These are phyloP conservation scores for Cetonia aurata DNA, from an alignment of 2,888 invertebrate species.

Conservation along the genomic window DNA sequence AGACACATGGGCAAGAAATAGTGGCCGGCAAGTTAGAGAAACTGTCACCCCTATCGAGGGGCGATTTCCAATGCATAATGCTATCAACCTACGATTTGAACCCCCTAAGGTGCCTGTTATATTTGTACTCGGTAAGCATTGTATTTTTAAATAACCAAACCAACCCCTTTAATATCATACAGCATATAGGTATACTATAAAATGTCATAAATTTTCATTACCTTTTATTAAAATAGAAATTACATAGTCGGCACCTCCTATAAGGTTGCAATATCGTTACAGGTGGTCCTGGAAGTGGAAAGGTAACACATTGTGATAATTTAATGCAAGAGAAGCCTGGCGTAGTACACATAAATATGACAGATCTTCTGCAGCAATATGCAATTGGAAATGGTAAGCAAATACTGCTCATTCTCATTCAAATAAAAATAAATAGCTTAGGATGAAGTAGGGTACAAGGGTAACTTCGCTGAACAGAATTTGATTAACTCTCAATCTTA, in stretches of 20 bases:
- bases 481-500: not conserved
- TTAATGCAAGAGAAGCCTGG: constrained; percentile 88
- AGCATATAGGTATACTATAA: too few species aligned
- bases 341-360: constrained; percentile 91
- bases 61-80: constrained; percentile 83
- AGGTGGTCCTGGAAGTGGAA: constrained; percentile 97
- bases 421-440: constrained; percentile 9
- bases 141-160: not conserved
- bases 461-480: too few species aligned
- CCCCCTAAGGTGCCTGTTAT: constrained; percentile 89
- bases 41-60: constrained; percentile 76
- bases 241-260: not conserved
- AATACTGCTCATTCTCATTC: too few species aligned
- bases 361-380: constrained; percentile 89
- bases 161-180: not conserved
- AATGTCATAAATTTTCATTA: too few species aligned
- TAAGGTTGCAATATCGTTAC: constrained; percentile 46
- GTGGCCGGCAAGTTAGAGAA: constrained; percentile 66
- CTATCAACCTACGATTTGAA: constrained; percentile 86
- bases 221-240: not conserved
- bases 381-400: constrained; percentile 86
- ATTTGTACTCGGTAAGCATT: constrained; percentile 82
- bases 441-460: too few species aligned
- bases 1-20: constrained; percentile 70
- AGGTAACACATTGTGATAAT: constrained; percentile 97